Evolutionary conservation across 2,797 vertebrate species (phyloP), one percentile per base, ranked within the genome.

Genomic region (Bufotes viridis): DNA sequence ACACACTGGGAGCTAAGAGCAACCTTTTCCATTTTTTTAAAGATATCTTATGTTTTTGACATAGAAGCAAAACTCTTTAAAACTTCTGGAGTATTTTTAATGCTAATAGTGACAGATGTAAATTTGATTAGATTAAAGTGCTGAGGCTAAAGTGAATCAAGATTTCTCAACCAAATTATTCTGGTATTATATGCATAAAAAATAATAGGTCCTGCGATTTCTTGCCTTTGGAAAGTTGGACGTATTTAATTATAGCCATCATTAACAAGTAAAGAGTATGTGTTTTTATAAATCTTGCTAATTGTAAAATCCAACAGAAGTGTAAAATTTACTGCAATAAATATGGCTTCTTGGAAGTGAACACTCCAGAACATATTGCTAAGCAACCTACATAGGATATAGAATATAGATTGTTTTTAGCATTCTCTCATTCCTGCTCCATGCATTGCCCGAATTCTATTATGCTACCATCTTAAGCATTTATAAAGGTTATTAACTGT

Each of bases 101-200:
- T 1, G n/a, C 34, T 84, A 76, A 84, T 63, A 63, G 57, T 76
- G 63, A 87, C 85, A 87, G 85, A 80, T 81, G 67, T 87, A 81
- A 22, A 87, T 74, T 72, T 87, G 81, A 87, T 87, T 87, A 81
- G 85, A 34, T 63, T 72, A 53, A 87, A 78, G 18, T 61, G 15
- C 65, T 81, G 78, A 58, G 29, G 53, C 49, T 34, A 87, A 86
- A 80, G 42, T 81, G 24, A 80, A 72, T 87, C 26, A 87, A 20
- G n/a, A 81, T 57, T 61, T 72, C 17, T 20, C 67, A 55, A 80
- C 49, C 26, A 26, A 81, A 60, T 87, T 87, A 81, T 81, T 87
- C 65, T 63, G 83, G 57, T 58, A 81, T 81, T 87, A 81, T 87
- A 80, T 70, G 85, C 78, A 70, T 82, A 81, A 74, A 75, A 82